Conservation (phyloP, 2,888 invertebrate species). For the Poecilobothrus nobilitatus region DNA sequence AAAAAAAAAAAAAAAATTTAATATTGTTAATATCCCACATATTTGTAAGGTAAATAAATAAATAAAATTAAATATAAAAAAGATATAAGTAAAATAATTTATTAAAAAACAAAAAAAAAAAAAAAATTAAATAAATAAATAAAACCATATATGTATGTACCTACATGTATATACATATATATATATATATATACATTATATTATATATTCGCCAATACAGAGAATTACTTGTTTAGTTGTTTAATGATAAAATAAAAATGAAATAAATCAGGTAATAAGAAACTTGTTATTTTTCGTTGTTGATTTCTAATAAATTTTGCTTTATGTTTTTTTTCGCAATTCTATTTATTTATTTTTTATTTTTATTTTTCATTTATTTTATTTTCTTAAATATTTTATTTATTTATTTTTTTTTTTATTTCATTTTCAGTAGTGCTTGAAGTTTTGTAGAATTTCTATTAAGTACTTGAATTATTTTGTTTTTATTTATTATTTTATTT, state of each 20-base stretch:
- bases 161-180: not conserved
- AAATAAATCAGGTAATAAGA: slow-evolving; percentile 1
- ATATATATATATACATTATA: not conserved
- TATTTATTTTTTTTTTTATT: not conserved
- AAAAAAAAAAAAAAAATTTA: no score
- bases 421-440: no score
- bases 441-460: no score
- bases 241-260: not conserved
- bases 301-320: not conserved
- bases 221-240: not conserved
- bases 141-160: not conserved
- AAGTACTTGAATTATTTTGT: no score
- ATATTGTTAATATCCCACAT: no score
- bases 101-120: no score
- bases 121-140: no score
- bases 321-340: not conserved
- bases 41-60: no score
- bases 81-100: no score
- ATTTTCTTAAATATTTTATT: not conserved
- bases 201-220: not conserved
- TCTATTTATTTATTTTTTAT: not conserved
- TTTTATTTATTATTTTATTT: no score
- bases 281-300: not conserved
- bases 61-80: no score
- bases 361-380: not conserved